Evolutionary conservation across 1,140 invertebrate genomes (phyloP).

Genomic region (Drusus annulatus): DNA sequence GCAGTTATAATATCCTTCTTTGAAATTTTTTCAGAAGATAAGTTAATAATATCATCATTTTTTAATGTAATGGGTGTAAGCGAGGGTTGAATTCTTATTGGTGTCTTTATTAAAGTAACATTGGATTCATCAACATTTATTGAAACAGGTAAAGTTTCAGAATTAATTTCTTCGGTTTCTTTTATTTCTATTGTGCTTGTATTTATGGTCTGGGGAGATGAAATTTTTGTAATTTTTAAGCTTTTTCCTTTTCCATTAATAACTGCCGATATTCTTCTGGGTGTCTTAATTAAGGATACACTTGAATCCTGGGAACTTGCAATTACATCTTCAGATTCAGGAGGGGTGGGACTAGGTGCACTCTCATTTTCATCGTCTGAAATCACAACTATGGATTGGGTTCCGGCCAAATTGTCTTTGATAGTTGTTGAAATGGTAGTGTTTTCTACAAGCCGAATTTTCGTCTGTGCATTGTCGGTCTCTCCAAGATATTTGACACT

Average conservation of each 20-base stretch:
- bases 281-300: constrained; percentile 63
- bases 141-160: neutral
- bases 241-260: constrained; percentile 33
- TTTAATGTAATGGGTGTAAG: too few species aligned
- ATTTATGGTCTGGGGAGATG: neutral
- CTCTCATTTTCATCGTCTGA: constrained; percentile 21
- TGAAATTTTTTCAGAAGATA: too few species aligned
- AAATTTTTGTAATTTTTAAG: neutral
- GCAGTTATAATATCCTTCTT: too few species aligned
- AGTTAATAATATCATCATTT: too few species aligned
- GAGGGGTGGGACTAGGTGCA: neutral
- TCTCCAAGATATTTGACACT: neutral
- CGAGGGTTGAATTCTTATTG: too few species aligned
- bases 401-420: neutral
- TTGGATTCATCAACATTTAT: neutral
- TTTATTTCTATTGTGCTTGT: constrained; percentile 1
- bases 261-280: constrained; percentile 57
- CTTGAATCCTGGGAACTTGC: constrained; percentile 71
- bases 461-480: neutral
- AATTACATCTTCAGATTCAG: constrained; percentile 66
- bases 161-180: neutral
- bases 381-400: constrained; percentile 18
- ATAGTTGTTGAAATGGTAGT: neutral
- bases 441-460: neutral
- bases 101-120: too few species aligned